Evolutionary conservation across 2,113 vertebrate species (phyloP), one percentile per base, ranked within the genome.

Genomic region (Dipodomys spectabilis): DNA sequence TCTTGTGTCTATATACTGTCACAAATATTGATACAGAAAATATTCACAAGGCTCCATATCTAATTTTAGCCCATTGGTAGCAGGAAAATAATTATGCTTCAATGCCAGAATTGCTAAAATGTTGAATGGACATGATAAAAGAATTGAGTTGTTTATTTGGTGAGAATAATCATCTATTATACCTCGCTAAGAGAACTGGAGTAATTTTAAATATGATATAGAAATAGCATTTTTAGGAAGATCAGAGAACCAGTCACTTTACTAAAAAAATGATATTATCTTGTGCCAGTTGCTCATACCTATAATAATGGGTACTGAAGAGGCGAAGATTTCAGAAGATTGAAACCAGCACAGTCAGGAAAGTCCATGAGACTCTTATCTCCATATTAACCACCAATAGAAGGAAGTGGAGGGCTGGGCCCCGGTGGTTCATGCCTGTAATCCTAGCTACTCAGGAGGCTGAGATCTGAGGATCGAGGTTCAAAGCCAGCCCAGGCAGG

Each of bases 11-110:
- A 90, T 94, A 97, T 93, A 92, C 86, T 97, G 71, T 92, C 53
- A 84, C 65, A 82, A 92, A 96, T 62, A 97, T 86, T 95, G 84
- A 85, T 90, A 84, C 25, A 85, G 69, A 86, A 96, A 93, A 92
- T 45, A 92, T 25, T 68, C 6, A 74, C 2, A 82, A 78, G 93
- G 69, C 95, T 86, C n/a, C 39, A 81, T 94, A 86, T 94, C 94
- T 95, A 94, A 95, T 95, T 96, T 78, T 83, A 90, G 44, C 49
- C 57, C 94, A 62, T 64, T 89, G 78, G 7, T 80, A 96, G 44
- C 28, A 93, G 72, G 9, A 82, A 6, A 39, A 74, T 86, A 96
- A 92, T 84, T 96, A 49, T 28, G 71, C 44, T 86, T 1, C 88
- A 0, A 32, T 3, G 23, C 57, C 19, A 73, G 60, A 71, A 92